Percentiles rank a stretch among this genome's conserved stretches.
These are phyloP conservation scores for Hoplostethus atlanticus DNA, from an alignment of 2,797 vertebrate species.

Conservation along the genomic window DNA sequence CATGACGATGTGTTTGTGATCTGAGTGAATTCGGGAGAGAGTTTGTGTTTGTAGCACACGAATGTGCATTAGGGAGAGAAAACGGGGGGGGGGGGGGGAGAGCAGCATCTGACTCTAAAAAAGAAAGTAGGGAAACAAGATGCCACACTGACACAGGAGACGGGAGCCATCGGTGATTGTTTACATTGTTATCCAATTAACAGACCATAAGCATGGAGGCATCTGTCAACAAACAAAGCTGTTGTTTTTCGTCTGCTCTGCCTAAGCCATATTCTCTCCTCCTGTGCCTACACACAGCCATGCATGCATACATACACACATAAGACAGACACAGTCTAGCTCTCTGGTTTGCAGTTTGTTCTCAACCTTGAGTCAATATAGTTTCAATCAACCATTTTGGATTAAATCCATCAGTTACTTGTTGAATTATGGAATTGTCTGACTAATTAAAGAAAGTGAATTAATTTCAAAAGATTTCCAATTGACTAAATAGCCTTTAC, in stretches of 20 bases:
- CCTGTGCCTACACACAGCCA: constrained; percentile 66
- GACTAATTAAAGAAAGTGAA: constrained; percentile 39
- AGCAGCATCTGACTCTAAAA: constrained; percentile 82
- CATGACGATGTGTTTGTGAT: constrained; percentile 17
- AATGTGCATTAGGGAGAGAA: constrained; percentile 62
- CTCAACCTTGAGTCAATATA: constrained; percentile 70
- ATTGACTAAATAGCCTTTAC: constrained; percentile 28
- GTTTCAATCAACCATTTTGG: constrained; percentile 49
- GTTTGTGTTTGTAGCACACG: constrained; percentile 50
- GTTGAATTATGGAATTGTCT: constrained; percentile 28
- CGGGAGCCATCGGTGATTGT: constrained; percentile 96
- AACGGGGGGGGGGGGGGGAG: constrained; percentile 44
- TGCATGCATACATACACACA: constrained; percentile 58
- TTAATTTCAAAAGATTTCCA: constrained; percentile 36
- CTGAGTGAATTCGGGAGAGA: constrained; percentile 52
- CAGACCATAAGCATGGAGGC: constrained; percentile 94
- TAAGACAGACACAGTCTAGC: constrained; percentile 65
- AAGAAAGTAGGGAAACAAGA: constrained; percentile 86
- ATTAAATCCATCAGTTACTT: constrained; percentile 49
- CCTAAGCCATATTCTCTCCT: constrained; percentile 77
- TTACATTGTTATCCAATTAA: constrained; percentile 99
- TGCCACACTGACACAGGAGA: constrained; percentile 91
- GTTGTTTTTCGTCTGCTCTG: constrained; percentile 95
- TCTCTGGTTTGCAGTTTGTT: constrained; percentile 62
- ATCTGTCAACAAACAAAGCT: constrained; percentile 99